Percentiles rank a stretch among this genome's conserved stretches.
phyloP scores from a whole-genome alignment of 2,113 vertebrate species.

The Corythornis cristatus region DNA sequence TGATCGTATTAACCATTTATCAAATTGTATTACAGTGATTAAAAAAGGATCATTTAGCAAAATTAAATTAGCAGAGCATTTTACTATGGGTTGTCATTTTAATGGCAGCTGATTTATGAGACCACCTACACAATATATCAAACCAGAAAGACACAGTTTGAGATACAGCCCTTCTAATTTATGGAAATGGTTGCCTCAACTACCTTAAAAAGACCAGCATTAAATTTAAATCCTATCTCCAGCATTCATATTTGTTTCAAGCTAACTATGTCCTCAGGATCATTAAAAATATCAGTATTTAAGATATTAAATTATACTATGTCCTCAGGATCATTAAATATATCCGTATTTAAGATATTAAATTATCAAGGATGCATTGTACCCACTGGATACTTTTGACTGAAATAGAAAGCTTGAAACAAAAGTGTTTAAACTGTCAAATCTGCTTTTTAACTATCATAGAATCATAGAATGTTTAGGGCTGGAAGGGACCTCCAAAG shows the following conservation, averaged over 20 bases:
- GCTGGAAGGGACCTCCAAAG: no score
- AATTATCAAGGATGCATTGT: background rate
- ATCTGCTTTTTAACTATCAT: background rate
- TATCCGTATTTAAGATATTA: background rate
- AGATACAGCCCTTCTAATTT: conserved; percentile 9
- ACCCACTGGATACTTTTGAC: background rate
- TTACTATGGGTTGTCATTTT: background rate
- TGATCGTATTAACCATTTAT: background rate
- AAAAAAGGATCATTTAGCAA: conserved; percentile 10
- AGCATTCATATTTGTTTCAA: conserved; percentile 25
- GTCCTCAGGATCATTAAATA: background rate
- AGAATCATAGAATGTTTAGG: no score
- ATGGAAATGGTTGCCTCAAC: conserved; percentile 36
- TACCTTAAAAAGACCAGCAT: conserved; percentile 1
- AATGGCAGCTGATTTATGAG: conserved; percentile 39
- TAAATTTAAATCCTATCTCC: conserved; percentile 41
- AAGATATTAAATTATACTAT: background rate
- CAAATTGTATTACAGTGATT: conserved; percentile 8
- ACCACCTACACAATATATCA: background rate
- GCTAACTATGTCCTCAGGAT: background rate
- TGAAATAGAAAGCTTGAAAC: background rate
- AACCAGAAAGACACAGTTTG: conserved; percentile 13
- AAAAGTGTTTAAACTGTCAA: background rate
- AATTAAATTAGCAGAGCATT: conserved; percentile 38
- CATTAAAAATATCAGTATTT: background rate